Conservation (phyloP, 2,797 vertebrate genomes). For the Acomys russatus region DNA sequence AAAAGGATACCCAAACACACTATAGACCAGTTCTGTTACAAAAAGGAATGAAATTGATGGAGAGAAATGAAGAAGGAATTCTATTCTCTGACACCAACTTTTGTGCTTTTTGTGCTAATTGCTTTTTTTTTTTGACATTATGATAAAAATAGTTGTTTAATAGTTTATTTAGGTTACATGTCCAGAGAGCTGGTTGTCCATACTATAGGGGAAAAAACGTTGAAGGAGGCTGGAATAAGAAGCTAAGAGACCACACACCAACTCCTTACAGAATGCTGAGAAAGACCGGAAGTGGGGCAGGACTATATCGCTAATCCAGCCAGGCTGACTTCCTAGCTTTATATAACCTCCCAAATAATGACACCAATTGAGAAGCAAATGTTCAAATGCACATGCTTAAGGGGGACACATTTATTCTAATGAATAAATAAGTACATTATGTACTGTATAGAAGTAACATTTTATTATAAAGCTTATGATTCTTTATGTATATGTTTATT, state of each 20-base stretch:
- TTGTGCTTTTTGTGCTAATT: not conserved
- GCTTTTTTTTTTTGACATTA: not conserved
- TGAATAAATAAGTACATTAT: not conserved
- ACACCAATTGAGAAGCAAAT: not conserved
- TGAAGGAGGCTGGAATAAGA: not conserved
- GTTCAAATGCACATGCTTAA: too few relatives aligned
- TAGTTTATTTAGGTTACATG: not conserved
- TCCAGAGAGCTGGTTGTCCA: not conserved
- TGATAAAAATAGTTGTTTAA: not conserved
- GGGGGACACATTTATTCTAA: not conserved
- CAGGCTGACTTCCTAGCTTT: not conserved
- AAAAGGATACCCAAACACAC: not conserved
- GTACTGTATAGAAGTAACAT: not conserved
- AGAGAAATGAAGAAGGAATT: not conserved
- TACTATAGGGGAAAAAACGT: not conserved
- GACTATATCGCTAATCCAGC: not conserved
- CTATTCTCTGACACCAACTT: too few relatives aligned
- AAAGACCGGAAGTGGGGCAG: not conserved
- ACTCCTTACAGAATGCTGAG: not conserved
- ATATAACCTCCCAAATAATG: not conserved
- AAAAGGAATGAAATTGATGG: not conserved
- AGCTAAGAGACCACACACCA: not conserved
- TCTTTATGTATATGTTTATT: not conserved
- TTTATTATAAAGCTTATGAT: not conserved
- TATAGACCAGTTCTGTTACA: not conserved